A percentile compares a stretch with the other conserved stretches of the same genome.
phyloP scores from a whole-genome alignment of 2,888 invertebrate genomes.

The Sympetrum striolatum region DNA sequence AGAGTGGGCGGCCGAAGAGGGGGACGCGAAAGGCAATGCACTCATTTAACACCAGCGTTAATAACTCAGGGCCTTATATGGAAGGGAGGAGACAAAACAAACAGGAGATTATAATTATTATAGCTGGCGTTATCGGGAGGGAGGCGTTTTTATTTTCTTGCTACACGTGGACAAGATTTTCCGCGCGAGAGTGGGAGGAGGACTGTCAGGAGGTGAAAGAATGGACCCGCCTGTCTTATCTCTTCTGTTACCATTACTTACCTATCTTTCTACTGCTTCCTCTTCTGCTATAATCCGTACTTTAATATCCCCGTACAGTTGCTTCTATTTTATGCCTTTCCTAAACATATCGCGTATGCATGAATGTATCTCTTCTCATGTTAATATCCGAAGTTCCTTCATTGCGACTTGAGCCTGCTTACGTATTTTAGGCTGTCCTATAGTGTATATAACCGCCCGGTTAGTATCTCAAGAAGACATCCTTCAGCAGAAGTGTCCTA shows the following conservation, averaged over 20 bases:
- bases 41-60: background rate
- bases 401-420: too few species aligned
- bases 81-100: background rate
- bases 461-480: too few species aligned
- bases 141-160: background rate
- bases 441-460: too few species aligned
- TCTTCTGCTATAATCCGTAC: background rate
- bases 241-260: background rate
- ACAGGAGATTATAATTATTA: background rate
- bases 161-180: background rate
- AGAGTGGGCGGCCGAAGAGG: background rate
- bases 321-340: too few species aligned
- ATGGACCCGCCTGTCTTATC: background rate
- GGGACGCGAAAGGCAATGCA: background rate
- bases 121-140: background rate
- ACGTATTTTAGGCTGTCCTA: too few species aligned
- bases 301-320: too few species aligned
- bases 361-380: too few species aligned
- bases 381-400: too few species aligned
- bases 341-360: too few species aligned
- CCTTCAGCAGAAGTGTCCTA: too few species aligned
- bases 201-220: background rate
- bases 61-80: background rate
- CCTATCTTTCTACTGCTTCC: background rate
- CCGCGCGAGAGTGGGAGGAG: background rate